Conservation (phyloP, 2,113 vertebrate species). For the Bombycilla garrulus region DNA sequence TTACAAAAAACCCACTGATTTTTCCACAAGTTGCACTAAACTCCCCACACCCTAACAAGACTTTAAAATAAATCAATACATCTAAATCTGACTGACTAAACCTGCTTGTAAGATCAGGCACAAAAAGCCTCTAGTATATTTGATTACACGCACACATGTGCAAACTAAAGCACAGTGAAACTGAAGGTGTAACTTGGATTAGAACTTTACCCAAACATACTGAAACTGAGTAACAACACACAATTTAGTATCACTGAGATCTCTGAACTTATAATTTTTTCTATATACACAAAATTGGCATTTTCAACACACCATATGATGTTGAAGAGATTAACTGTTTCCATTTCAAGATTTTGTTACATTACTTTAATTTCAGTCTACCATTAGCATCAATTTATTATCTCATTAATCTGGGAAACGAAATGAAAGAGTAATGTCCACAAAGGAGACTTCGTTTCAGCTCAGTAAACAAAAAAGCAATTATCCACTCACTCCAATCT, state of each 20-base stretch:
- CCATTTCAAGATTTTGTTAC: neutral
- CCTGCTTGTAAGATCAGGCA: neutral
- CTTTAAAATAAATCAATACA: neutral
- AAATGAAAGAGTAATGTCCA: neutral
- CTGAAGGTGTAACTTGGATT: neutral
- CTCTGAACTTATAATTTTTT: neutral
- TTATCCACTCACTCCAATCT: slow-evolving; percentile 88
- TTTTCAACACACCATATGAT: neutral
- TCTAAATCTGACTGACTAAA: neutral
- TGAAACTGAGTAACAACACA: neutral
- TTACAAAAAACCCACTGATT: fast-evolving
- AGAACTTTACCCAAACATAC: neutral
- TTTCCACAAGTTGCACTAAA: neutral
- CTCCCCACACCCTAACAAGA: neutral
- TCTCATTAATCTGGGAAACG: neutral
- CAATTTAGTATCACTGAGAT: neutral
- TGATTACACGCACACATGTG: neutral
- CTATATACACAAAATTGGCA: fast-evolving
- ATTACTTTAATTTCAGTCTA: neutral
- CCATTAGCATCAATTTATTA: neutral
- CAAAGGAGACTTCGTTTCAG: neutral
- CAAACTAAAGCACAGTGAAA: neutral
- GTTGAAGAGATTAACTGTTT: neutral
- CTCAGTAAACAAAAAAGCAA: neutral
- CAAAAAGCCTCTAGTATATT: neutral